These are phyloP conservation scores for Heliangelus exortis DNA, from an alignment of 2,797 vertebrate species.

Conservation along the genomic window DNA sequence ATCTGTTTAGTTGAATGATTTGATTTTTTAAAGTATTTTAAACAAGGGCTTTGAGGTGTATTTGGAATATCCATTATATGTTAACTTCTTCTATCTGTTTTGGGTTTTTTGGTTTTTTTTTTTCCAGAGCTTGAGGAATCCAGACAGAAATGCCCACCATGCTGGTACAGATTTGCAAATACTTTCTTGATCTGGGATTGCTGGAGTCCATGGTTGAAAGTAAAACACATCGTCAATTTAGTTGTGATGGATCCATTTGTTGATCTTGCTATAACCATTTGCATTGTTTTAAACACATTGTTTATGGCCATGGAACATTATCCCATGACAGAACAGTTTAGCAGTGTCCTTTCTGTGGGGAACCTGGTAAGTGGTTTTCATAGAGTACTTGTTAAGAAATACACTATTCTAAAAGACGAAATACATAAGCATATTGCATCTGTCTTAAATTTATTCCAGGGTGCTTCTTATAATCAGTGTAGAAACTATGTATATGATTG, in stretches of 20 bases:
- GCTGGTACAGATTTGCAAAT: slow-evolving; percentile 91
- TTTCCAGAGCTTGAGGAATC: slow-evolving; percentile 92
- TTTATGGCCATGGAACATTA: slow-evolving; percentile 99
- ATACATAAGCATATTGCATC: background rate
- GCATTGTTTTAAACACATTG: slow-evolving; percentile 95
- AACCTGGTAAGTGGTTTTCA: slow-evolving; percentile 86
- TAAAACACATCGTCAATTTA: slow-evolving; percentile 86
- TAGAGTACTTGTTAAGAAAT: background rate
- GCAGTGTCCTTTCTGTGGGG: slow-evolving; percentile 81
- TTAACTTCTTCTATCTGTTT: background rate
- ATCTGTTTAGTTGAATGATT: background rate
- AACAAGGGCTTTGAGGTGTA: background rate
- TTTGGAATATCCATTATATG: background rate
- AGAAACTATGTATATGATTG: background rate
- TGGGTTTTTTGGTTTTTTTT: background rate
- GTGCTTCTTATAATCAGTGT: background rate
- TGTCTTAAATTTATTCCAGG: background rate
- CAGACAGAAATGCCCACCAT: slow-evolving; percentile 90
- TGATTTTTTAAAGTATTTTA: background rate
- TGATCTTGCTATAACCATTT: slow-evolving; percentile 94
- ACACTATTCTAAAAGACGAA: background rate
- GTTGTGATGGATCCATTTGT: slow-evolving; percentile 96
- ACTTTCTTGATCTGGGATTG: slow-evolving; percentile 96
- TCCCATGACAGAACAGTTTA: slow-evolving; percentile 81
- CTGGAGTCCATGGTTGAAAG: slow-evolving; percentile 88